Evolutionary conservation across 2,113 vertebrate species (phyloP), one percentile per base, ranked within the genome.

Genomic region (Columbina picui): DNA sequence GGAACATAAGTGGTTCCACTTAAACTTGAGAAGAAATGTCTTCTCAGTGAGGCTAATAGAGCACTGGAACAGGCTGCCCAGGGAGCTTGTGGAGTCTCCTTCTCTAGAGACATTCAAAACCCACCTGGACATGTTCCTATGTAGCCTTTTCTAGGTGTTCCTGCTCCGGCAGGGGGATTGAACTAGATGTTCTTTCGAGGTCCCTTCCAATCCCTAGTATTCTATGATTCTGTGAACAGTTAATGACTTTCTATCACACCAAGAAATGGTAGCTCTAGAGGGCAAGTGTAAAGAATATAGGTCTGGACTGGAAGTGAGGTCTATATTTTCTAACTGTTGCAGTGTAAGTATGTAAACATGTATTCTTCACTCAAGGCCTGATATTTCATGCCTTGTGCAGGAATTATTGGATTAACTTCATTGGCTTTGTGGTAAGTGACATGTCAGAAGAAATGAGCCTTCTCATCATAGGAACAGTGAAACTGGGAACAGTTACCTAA

Each of bases 391-490:
- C 18, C 18, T 80, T 6, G 2, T 2, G 5, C 8, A 69, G 59
- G 26, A 89, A 23, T 56, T 80, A 25, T 3, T 77, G 39, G 2
- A 6, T 64, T 8, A 69, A 1, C 4, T 9, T 79, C 26, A 25
- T 1, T 71, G n/a, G 18, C 38, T 36, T 59, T 73, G 14, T 32
- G 16, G 3, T n/a, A 4, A 47, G 8, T 25, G 21, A 4, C 15
- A 29, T 9, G 36, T 43, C 41, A 17, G 76, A 43, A 69, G 23
- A 56, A 39, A 7, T 57, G 23, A 68, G 15, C 26, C 26, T 83
- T 64, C 41, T 55, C 10, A 23, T 10, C 0, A 0, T 0, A 59
- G 22, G 41, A 71, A 27, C 21, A 38, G 9, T 36, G 59, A 70
- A 73, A 53, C 64, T 43, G n/a, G 12, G 17, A 76, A 19, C 3